Base-by-base conservation (phyloP, 2,113 vertebrate species). In the Heterotis niloticus region DNA sequence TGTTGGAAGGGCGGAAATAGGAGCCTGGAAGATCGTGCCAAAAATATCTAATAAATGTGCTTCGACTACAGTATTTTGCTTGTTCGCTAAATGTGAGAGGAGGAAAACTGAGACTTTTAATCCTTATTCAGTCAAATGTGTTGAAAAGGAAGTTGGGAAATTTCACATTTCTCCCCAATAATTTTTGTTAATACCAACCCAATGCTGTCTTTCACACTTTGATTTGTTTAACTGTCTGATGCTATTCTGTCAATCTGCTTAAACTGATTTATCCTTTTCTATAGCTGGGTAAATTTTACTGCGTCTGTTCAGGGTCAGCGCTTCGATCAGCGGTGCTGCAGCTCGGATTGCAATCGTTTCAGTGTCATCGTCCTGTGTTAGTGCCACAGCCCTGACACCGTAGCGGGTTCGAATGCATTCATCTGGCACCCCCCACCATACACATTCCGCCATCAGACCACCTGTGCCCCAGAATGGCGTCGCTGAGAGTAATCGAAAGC, bases 281-380 rank as follows among this genome's bases (percentile, higher is more conserved):
- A 44, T 7, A 44, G 7, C 34, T 44, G 34, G 34, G 34, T 7
- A 44, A 44, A 4, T 44, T 44, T 44, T 44, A 44, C 34, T 44
- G 34, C 7, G 7, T 44, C 34, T 44, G 7, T 44, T 44, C 7
- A 2, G 7, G 34, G 34, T 44, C 34, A 44, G 34, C 7, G 7
- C 34, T 44, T 2, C 7, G 34, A 44, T 44, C 3, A 44, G 7
- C 7, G 34, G 3, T 44, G 7, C 3, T 44, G 7, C 34, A 44
- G 34, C 18, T 79, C 87, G 86, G 73, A 83, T 77, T 87, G 88
- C 87, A 88, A 77, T 86, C 79, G 89, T 89, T 89, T 88, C 80
- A 85, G 82, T 88, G 86, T 86, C 86, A 86, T 89, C 85, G 23
- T 11, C 23, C 54, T 59, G 29, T 29, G 44, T 23, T 17, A 52